Evolutionary conservation across 2,113 vertebrate species (phyloP).

Genomic region (Xiphias gladius): DNA sequence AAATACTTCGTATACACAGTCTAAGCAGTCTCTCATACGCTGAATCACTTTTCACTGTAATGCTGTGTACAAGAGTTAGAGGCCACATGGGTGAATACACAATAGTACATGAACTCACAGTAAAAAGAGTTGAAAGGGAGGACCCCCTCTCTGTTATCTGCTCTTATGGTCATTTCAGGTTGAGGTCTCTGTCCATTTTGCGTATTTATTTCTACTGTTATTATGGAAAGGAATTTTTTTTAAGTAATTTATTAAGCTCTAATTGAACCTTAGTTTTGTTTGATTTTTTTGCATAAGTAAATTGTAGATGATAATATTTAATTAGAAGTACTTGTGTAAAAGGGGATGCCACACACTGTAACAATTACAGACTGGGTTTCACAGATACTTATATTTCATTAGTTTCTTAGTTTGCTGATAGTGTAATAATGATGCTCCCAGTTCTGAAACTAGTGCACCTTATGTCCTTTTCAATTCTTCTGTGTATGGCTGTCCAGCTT

Average conservation of each 20-base stretch:
- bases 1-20: background rate
- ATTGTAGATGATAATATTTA: background rate
- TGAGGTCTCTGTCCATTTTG: constrained; percentile 51
- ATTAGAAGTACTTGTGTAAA: no score
- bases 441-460: background rate
- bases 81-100: constrained; percentile 69
- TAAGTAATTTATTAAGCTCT: constrained; percentile 15
- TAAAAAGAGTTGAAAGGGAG: background rate
- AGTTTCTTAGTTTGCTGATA: background rate
- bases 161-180: constrained; percentile 28
- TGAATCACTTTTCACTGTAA: constrained; percentile 33
- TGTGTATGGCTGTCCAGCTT: background rate
- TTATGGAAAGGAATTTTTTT: background rate
- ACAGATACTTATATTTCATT: no score
- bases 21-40: background rate
- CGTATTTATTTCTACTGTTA: constrained; percentile 59
- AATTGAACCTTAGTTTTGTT: background rate
- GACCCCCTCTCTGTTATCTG: background rate
- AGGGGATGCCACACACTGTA: background rate
- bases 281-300: no score
- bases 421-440: background rate
- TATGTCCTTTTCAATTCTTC: background rate
- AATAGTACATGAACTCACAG: constrained; percentile 50
- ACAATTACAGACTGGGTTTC: background rate
- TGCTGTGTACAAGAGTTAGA: constrained; percentile 57